phyloP scores from a whole-genome alignment of 2,113 vertebrate species.

The Hippotragus niger region DNA sequence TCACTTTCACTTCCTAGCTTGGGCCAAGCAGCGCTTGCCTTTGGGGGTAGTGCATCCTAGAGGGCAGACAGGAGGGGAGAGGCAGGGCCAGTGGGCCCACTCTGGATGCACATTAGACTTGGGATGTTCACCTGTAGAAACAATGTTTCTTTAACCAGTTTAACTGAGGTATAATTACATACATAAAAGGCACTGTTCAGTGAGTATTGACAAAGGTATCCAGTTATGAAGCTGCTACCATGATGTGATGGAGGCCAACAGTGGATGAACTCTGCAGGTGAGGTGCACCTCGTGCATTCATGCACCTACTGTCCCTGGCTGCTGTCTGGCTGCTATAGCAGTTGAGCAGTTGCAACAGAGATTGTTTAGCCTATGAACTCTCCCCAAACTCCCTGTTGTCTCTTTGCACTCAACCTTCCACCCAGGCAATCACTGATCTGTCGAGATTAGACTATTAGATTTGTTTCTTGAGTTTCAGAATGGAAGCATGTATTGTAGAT shows the following conservation, averaged over 20 bases:
- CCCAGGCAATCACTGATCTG: neutral
- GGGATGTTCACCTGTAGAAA: neutral
- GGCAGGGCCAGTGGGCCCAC: neutral
- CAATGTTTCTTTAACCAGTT: neutral
- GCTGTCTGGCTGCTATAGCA: rapidly evolving
- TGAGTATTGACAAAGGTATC: neutral
- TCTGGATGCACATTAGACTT: neutral
- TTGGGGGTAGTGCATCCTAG: too few species aligned
- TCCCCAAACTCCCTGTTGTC: neutral
- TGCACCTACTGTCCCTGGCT: neutral
- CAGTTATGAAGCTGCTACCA: rapidly evolving
- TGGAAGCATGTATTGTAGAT: neutral
- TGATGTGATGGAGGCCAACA: neutral
- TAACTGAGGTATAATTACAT: neutral
- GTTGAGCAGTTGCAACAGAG: neutral
- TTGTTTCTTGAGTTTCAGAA: neutral
- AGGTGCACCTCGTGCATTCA: rapidly evolving
- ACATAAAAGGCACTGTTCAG: neutral
- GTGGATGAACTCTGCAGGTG: neutral
- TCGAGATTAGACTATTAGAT: neutral
- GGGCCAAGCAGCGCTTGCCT: neutral
- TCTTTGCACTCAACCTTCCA: neutral
- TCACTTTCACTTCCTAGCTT: neutral
- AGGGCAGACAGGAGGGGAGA: neutral
- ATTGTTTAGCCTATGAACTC: too few species aligned